Evolutionary conservation across 2,797 vertebrate genomes (phyloP).

Genomic region (Pachyuromys duprasi): DNA sequence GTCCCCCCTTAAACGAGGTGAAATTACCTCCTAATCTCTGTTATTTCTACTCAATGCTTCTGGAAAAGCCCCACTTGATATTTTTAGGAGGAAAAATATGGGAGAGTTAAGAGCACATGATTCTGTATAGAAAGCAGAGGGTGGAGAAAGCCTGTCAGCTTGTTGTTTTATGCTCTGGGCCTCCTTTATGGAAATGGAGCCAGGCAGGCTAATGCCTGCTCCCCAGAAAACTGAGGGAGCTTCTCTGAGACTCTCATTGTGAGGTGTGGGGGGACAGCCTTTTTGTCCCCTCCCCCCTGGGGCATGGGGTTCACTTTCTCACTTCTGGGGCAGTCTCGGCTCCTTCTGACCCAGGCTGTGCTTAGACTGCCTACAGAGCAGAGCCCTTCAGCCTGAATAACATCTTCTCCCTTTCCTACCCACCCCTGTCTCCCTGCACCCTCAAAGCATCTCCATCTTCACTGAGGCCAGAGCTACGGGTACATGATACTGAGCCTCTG

Average conservation of each 20-base stretch:
- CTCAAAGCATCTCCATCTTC: conserved; percentile 52
- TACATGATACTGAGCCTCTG: neutral
- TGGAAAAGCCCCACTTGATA: conserved; percentile 86
- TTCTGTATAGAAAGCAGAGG: conserved; percentile 61
- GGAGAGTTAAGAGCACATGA: conserved; percentile 13
- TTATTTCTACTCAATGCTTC: conserved; percentile 84
- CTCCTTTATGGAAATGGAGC: neutral
- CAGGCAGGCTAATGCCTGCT: neutral
- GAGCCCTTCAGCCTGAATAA: conserved; percentile 62
- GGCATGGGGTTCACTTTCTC: neutral
- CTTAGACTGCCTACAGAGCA: neutral
- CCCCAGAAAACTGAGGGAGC: too few relatives aligned
- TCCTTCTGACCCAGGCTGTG: neutral
- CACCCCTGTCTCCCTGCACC: conserved; percentile 5
- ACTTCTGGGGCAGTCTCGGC: neutral
- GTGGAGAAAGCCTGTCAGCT: neutral
- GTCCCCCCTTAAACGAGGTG: conserved; percentile 82
- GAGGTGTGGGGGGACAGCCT: neutral
- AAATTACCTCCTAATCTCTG: conserved; percentile 82
- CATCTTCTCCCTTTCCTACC: neutral
- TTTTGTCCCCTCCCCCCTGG: too few relatives aligned
- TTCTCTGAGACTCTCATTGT: neutral
- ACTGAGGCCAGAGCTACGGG: conserved; percentile 53
- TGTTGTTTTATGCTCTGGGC: fast-evolving
- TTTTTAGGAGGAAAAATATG: conserved; percentile 74